Evolutionary conservation across 2,113 vertebrate genomes (phyloP), one percentile per base, ranked within the genome.

Genomic region (Erinaceus europaeus): DNA sequence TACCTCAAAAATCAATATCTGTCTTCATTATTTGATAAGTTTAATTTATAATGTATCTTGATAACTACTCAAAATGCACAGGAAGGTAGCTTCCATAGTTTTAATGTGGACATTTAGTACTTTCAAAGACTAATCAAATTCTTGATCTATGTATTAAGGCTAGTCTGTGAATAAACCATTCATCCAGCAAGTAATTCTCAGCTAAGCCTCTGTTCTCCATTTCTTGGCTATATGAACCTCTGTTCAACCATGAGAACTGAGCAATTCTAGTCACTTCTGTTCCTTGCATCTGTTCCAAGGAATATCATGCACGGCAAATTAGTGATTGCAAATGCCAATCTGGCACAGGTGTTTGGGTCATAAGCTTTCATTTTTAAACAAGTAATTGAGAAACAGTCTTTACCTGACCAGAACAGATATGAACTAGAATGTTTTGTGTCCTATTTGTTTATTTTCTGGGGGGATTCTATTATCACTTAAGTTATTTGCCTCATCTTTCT

Each of bases 231-330:
- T 23, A 44, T 72, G 48, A 74, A 17, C 38, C 44, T 95, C 93
- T 95, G 89, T 95, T 96, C 92, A 97, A 80, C 73, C 93, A 95
- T 96, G 93, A 94, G 90, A 95, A 82, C 80, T 90, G 92, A 95
- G 76, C 90, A 72, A 92, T 94, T 95, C 94, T 92, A 92, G 79
- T 85, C 62, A 93, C 65, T 97, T 97, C 91, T 96, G 94, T 93
- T 84, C 86, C 0, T 11, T 96, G 86, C 92, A 94, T 92, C 93
- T 96, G 93, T 95, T 96, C 90, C 93, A 93, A 94, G 34, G 59
- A 83, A 92, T 25, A 5, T 74, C 72, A 94, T 87, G 88, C 93
- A 94, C 68, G 94, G 55, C 71, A 96, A 97, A 96, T 97, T 95
- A 96, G 85, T 86, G 71, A 69, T 95, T 91, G 91, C 91, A 78